Evolutionary conservation across 2,797 vertebrate species (phyloP).

Genomic region (Rhodeus uyekii): DNA sequence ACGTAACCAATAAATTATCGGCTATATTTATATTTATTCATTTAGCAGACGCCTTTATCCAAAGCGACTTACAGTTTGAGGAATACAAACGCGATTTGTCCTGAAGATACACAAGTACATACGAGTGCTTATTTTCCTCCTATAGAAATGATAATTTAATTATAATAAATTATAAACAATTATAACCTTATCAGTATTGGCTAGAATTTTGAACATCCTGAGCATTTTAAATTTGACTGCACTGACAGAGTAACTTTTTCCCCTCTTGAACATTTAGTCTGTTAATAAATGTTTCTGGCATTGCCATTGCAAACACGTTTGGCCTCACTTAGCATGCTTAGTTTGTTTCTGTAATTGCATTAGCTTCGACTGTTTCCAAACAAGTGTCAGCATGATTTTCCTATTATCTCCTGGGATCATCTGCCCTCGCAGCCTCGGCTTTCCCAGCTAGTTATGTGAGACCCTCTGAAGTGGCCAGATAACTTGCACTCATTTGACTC

Average conservation of each 20-base stretch:
- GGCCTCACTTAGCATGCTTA: slow-evolving; percentile 43
- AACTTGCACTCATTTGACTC: neutral
- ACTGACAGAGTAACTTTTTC: slow-evolving; percentile 73
- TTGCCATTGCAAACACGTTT: slow-evolving; percentile 36
- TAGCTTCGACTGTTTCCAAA: slow-evolving; percentile 34
- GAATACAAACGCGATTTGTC: too few species aligned
- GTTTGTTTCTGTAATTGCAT: slow-evolving; percentile 38
- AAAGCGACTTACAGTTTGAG: too few species aligned
- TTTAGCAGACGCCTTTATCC: too few species aligned
- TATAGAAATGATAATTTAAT: too few species aligned
- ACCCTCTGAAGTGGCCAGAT: neutral
- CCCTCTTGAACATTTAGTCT: slow-evolving; percentile 77
- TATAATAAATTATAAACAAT: too few species aligned
- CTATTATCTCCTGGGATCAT: slow-evolving; percentile 22
- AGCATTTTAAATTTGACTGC: too few species aligned
- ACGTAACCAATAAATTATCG: too few species aligned
- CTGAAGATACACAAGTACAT: too few species aligned
- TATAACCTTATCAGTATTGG: too few species aligned
- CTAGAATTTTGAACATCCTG: too few species aligned
- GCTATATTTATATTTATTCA: too few species aligned
- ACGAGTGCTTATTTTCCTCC: too few species aligned
- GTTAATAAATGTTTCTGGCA: slow-evolving; percentile 47
- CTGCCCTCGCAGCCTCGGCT: slow-evolving; percentile 7
- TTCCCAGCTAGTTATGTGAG: slow-evolving; percentile 30
- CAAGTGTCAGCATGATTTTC: slow-evolving; percentile 32